Percentiles rank a stretch among this genome's conserved stretches.
Evolutionary conservation across 2,888 invertebrate species (phyloP).

Genomic region (Carcina quercana): DNA sequence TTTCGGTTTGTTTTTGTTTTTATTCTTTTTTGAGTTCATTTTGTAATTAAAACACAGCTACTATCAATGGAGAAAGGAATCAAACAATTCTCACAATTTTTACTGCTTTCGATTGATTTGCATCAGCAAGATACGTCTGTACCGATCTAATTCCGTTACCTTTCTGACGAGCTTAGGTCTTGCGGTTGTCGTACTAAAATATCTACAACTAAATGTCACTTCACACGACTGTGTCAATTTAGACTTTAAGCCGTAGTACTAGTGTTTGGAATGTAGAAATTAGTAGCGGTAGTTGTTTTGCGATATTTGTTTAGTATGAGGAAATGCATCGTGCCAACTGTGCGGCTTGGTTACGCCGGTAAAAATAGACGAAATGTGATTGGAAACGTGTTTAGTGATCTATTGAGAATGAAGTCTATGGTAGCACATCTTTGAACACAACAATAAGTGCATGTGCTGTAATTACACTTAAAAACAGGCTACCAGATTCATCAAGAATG

Average conservation of each 20-base stretch:
- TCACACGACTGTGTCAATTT: not conserved
- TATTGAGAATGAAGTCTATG: too few relatives aligned
- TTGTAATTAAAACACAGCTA: too few relatives aligned
- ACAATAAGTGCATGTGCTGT: too few relatives aligned
- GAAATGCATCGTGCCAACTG: slow-evolving; percentile 41
- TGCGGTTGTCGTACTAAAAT: slow-evolving; percentile 46
- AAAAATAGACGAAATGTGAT: slow-evolving; percentile 23
- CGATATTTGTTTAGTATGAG: slow-evolving; percentile 26
- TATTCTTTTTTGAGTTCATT: slow-evolving; percentile 57
- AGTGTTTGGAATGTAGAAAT: slow-evolving; percentile 11
- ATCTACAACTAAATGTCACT: slow-evolving; percentile 57
- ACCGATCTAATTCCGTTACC: slow-evolving; percentile 50
- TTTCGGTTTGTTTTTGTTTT: slow-evolving; percentile 47
- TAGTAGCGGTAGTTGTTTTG: slow-evolving; percentile 14
- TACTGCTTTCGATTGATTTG: not conserved
- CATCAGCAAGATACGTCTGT: slow-evolving; percentile 34
- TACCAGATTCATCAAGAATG: too few relatives aligned
- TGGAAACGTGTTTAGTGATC: too few relatives aligned
- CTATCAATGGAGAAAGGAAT: too few relatives aligned
- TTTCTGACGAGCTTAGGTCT: slow-evolving; percentile 60
- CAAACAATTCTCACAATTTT: not conserved
- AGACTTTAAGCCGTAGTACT: not conserved
- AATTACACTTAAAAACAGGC: too few relatives aligned
- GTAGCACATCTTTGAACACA: too few relatives aligned
- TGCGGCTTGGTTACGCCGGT: slow-evolving; percentile 24